Percentiles rank a stretch among this genome's conserved stretches.
Conservation (phyloP, 2,113 vertebrate species). For the Oncorhynchus tshawytscha region DNA sequence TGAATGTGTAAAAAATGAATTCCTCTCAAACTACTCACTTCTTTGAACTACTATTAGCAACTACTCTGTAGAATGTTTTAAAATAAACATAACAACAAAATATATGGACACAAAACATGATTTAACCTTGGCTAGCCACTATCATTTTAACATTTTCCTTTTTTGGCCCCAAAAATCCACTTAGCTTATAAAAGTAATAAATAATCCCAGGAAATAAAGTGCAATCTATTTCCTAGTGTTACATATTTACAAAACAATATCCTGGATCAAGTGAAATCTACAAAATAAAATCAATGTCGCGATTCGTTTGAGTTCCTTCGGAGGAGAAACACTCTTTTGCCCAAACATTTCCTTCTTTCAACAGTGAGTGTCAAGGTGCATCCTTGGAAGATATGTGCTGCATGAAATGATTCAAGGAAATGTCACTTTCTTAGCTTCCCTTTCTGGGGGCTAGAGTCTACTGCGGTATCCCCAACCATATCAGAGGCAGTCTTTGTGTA, state of each 20-base stretch:
- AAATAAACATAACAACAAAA: conserved; percentile 58
- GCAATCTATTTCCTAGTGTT: conserved; percentile 28
- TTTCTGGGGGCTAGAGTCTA: conserved; percentile 13
- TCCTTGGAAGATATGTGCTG: conserved; percentile 11
- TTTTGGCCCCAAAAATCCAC: conserved; percentile 39
- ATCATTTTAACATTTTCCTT: conserved; percentile 33
- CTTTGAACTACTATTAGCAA: conserved; percentile 36
- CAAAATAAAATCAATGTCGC: conserved; percentile 1
- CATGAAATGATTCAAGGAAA: neutral
- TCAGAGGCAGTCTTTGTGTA: conserved; percentile 26
- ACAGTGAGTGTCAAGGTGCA: neutral
- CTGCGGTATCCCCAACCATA: neutral
- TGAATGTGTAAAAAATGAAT: neutral
- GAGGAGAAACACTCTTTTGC: conserved; percentile 12
- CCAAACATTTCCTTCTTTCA: neutral
- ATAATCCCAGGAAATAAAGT: conserved; percentile 65
- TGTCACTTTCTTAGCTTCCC: conserved; percentile 39
- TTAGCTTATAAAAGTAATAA: conserved; percentile 79
- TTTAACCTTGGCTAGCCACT: conserved; percentile 43
- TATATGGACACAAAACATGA: conserved; percentile 61
- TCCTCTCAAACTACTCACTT: conserved; percentile 33
- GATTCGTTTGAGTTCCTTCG: too few relatives aligned
- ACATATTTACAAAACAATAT: conserved; percentile 53
- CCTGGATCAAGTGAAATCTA: conserved; percentile 47
- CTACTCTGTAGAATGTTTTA: conserved; percentile 41